phyloP scores from a whole-genome alignment of 2,113 vertebrate species.

The Athene cunicularia region DNA sequence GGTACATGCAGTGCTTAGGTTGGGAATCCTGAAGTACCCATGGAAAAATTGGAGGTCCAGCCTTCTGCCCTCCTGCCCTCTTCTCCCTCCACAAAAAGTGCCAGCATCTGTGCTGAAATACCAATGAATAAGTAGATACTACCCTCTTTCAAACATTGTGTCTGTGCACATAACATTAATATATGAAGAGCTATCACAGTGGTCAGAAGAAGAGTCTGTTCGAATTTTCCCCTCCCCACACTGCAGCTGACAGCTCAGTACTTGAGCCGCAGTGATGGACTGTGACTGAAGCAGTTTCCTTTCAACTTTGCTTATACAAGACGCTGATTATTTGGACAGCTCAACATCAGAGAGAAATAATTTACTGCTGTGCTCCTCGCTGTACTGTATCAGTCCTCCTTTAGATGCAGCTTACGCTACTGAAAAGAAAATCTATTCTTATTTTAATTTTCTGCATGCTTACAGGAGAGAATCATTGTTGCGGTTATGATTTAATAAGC shows the following conservation, averaged over 20 bases:
- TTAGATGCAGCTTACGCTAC: neutral
- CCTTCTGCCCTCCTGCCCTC: neutral
- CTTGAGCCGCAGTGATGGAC: neutral
- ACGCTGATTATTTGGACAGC: neutral
- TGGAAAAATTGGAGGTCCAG: neutral
- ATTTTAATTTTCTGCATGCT: slow-evolving; percentile 19
- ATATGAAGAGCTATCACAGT: neutral
- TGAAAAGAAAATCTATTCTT: slow-evolving; percentile 16
- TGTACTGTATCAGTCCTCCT: neutral
- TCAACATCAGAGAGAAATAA: neutral
- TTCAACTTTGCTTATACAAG: slow-evolving; percentile 28
- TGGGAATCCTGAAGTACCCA: neutral
- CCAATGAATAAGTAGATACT: fast-evolving
- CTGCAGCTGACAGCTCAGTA: neutral
- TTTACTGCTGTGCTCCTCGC: neutral
- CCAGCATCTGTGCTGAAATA: neutral
- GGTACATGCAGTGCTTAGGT: fast-evolving
- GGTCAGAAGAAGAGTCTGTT: neutral
- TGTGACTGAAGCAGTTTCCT: neutral
- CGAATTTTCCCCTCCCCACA: neutral
- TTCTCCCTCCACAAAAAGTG: neutral
- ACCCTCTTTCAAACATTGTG: neutral
- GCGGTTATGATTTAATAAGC: slow-evolving; percentile 27
- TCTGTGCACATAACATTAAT: neutral
- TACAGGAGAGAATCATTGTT: neutral